phyloP scores from a whole-genome alignment of 2,113 vertebrate genomes.

The Larimichthys polyactis region DNA sequence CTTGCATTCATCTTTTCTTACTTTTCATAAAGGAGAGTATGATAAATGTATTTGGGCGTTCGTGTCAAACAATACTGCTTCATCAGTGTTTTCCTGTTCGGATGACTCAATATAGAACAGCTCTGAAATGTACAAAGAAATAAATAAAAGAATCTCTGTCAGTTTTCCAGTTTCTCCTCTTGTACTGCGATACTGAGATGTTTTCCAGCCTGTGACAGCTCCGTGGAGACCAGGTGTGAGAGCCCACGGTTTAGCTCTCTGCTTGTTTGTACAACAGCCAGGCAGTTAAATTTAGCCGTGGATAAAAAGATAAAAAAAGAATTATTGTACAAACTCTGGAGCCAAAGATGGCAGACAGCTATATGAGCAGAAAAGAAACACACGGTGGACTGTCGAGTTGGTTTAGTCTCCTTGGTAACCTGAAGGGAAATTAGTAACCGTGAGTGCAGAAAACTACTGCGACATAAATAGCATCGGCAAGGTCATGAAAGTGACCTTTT shows the following conservation, averaged over 20 bases:
- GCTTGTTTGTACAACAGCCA: constrained; percentile 48
- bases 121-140: neutral
- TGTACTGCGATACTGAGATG: constrained; percentile 10
- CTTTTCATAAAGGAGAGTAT: neutral
- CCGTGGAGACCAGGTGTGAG: constrained; percentile 37
- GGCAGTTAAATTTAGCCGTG: constrained; percentile 53
- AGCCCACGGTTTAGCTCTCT: constrained; percentile 46
- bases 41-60: neutral
- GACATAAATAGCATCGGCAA: constrained; percentile 35
- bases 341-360: constrained; percentile 68
- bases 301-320: constrained; percentile 63
- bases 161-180: neutral
- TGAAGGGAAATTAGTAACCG: constrained; percentile 57
- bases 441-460: constrained; percentile 34
- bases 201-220: constrained; percentile 23
- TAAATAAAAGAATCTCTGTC: neutral
- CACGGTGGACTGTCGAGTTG: constrained; percentile 7
- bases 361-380: constrained; percentile 48
- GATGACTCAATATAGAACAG: neutral
- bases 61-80: neutral
- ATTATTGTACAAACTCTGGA: constrained; percentile 51
- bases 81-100: constrained; percentile 4
- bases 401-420: constrained; percentile 74
- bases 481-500: constrained; percentile 51
- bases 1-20: neutral